Percentiles rank a stretch among this genome's conserved stretches.
phyloP scores from a whole-genome alignment of 2,888 invertebrate genomes.

The Capitulum mitella region DNA sequence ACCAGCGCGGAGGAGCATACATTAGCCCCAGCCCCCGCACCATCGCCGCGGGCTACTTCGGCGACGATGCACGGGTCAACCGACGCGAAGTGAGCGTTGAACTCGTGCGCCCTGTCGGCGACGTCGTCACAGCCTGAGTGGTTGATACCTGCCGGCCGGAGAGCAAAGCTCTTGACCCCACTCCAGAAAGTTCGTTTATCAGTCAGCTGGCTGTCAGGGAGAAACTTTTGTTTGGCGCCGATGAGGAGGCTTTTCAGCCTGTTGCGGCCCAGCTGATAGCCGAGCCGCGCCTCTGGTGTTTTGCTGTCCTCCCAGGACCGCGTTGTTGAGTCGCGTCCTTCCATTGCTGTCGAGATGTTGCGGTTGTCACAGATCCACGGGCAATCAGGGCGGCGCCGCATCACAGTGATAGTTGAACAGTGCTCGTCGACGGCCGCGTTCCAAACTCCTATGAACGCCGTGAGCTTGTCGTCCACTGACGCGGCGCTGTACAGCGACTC shows the following conservation, averaged over 20 bases:
- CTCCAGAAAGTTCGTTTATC: too few relatives aligned
- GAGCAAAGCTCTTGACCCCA: not conserved
- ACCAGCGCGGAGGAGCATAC: too few relatives aligned
- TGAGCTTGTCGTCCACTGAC: not conserved
- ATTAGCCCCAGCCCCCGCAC: too few relatives aligned
- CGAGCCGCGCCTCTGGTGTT: not conserved
- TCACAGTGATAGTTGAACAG: not conserved
- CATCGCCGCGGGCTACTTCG: too few relatives aligned
- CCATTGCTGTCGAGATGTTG: not conserved
- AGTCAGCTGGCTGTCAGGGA: not conserved
- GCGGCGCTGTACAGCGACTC: not conserved
- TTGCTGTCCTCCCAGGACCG: not conserved
- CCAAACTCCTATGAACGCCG: not conserved
- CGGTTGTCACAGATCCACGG: not conserved
- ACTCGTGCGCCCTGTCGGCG: too few relatives aligned
- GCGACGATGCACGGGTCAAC: too few relatives aligned
- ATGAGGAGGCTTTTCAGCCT: too few relatives aligned
- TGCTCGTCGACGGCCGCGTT: not conserved
- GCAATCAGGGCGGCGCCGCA: not conserved
- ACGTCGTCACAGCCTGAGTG: not conserved
- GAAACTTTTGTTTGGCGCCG: too few relatives aligned
- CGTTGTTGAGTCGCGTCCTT: not conserved
- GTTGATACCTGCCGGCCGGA: not conserved
- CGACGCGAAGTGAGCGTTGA: too few relatives aligned
- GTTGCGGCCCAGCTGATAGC: not conserved